Conservation (phyloP, 2,888 invertebrate species). For the Drosophila longiperda region DNA sequence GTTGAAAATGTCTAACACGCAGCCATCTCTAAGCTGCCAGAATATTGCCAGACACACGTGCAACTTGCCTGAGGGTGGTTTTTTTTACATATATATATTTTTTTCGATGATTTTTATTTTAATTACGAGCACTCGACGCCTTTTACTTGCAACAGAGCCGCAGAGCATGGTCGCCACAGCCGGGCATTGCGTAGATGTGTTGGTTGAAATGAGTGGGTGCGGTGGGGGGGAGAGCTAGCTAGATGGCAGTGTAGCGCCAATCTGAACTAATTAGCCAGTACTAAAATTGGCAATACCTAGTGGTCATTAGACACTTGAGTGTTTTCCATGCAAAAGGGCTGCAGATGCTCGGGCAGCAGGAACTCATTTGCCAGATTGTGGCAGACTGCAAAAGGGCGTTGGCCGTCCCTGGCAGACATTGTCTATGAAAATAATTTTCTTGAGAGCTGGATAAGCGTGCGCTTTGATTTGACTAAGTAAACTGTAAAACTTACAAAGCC, state of each 20-base stretch:
- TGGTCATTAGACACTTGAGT: slow-evolving; percentile 31
- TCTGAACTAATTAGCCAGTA: slow-evolving; percentile 31
- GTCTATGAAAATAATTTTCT: slow-evolving; percentile 72
- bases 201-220: not conserved
- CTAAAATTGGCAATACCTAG: slow-evolving; percentile 33
- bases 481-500: slow-evolving; percentile 52
- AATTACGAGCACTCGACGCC: slow-evolving; percentile 62
- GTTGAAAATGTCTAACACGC: not conserved
- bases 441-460: slow-evolving; percentile 57
- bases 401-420: slow-evolving; percentile 32
- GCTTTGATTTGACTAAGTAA: slow-evolving; percentile 77
- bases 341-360: slow-evolving; percentile 6
- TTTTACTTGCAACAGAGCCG: slow-evolving; percentile 22
- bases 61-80: slow-evolving; percentile 17
- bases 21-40: not conserved
- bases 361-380: slow-evolving; percentile 23
- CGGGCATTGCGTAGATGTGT: not conserved
- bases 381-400: slow-evolving; percentile 1
- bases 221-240: not conserved
- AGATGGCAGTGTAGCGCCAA: slow-evolving; percentile 2
- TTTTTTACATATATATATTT: slow-evolving; percentile 30
- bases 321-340: not conserved
- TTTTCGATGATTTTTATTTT: slow-evolving; percentile 60
- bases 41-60: slow-evolving; percentile 27
- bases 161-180: not conserved